These are phyloP conservation scores for Gerris lacustris DNA, from an alignment of 2,888 invertebrate species.

Conservation along the genomic window DNA sequence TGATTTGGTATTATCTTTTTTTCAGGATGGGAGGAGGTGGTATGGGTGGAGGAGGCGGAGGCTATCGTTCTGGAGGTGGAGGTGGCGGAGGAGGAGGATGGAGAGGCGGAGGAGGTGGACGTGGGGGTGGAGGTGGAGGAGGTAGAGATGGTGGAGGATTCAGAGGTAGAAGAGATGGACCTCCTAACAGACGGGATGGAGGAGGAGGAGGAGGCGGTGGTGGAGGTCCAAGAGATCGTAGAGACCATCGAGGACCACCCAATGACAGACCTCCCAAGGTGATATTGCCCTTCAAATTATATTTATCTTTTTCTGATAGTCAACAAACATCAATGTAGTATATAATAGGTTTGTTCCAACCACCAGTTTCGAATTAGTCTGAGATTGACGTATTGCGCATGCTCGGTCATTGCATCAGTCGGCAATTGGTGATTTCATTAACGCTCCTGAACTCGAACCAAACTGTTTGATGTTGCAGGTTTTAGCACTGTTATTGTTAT, in stretches of 20 bases:
- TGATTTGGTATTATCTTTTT: too few relatives aligned
- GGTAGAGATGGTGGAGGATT: slow-evolving; percentile 22
- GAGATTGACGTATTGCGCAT: too few relatives aligned
- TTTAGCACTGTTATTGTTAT: too few relatives aligned
- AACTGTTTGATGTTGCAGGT: too few relatives aligned
- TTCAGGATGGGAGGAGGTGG: slow-evolving; percentile 24
- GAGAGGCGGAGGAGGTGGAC: slow-evolving; percentile 18
- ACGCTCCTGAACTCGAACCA: too few relatives aligned
- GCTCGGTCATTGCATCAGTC: too few relatives aligned
- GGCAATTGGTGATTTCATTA: too few relatives aligned
- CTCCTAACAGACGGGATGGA: neutral
- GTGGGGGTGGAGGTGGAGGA: slow-evolving; percentile 19
- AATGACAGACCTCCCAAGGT: neutral
- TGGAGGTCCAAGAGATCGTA: slow-evolving; percentile 7
- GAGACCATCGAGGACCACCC: neutral
- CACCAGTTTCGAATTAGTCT: too few relatives aligned
- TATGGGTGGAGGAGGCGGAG: slow-evolving; percentile 33
- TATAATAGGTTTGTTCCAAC: too few relatives aligned
- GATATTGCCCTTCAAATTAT: neutral
- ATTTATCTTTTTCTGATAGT: too few relatives aligned
- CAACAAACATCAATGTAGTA: too few relatives aligned
- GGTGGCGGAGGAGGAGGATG: slow-evolving; percentile 33
- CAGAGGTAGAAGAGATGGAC: slow-evolving; percentile 13
- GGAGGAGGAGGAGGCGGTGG: slow-evolving; percentile 13
- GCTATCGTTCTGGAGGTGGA: slow-evolving; percentile 31